Percentiles rank a stretch among this genome's conserved stretches.
Evolutionary conservation across 2,888 invertebrate species (phyloP).

Genomic region (Coenonympha glycerion): DNA sequence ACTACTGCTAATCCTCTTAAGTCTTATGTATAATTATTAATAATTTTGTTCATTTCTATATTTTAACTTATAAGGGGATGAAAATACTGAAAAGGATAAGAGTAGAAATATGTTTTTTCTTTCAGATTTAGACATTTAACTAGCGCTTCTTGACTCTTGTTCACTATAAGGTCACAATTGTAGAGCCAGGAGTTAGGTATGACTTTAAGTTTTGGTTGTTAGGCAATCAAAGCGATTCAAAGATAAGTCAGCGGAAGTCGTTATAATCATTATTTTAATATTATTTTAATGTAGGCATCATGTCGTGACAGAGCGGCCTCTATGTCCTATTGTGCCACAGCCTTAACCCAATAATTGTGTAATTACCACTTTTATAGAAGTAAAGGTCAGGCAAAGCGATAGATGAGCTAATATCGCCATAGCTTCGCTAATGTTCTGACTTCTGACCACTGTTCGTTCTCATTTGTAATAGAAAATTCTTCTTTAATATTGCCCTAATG

Average conservation of each 20-base stretch:
- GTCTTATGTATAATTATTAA: too few relatives aligned
- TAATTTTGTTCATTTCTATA: too few relatives aligned
- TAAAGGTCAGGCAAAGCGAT: slow-evolving; percentile 16
- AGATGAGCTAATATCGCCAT: slow-evolving; percentile 5
- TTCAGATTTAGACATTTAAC: too few relatives aligned
- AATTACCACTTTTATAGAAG: slow-evolving; percentile 19
- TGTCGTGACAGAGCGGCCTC: slow-evolving; percentile 1
- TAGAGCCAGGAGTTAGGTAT: neutral
- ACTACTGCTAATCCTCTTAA: too few relatives aligned
- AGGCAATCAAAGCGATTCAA: neutral
- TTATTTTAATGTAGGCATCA: slow-evolving; percentile 4
- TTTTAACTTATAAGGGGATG: too few relatives aligned
- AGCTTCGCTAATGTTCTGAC: neutral
- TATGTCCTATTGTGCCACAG: slow-evolving; percentile 16
- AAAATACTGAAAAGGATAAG: too few relatives aligned
- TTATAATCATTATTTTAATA: slow-evolving; percentile 5
- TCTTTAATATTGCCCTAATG: too few relatives aligned
- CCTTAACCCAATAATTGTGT: slow-evolving; percentile 21
- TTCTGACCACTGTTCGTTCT: too few relatives aligned
- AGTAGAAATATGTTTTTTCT: too few relatives aligned
- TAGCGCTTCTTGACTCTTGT: too few relatives aligned
- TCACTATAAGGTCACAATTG: too few relatives aligned
- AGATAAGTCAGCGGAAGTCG: slow-evolving; percentile 5
- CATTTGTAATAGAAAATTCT: too few relatives aligned
- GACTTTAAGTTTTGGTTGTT: slow-evolving; percentile 1